A percentile compares a stretch with the other conserved stretches of the same genome.
Conservation (phyloP, 2,888 invertebrate genomes). For the Spisula solida region DNA sequence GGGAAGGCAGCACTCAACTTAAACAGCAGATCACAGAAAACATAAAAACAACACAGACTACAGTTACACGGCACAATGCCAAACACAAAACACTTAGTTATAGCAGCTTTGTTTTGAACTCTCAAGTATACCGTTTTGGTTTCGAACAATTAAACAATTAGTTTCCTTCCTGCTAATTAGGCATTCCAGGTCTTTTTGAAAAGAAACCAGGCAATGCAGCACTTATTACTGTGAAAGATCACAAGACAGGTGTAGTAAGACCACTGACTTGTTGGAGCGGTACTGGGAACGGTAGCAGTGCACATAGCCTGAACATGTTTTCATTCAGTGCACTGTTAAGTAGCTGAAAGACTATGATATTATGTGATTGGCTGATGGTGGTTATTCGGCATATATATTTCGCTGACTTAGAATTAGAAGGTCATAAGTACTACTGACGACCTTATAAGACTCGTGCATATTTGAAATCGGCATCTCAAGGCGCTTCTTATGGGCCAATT, state of each 20-base stretch:
- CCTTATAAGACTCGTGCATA: too few species aligned
- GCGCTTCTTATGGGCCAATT: too few species aligned
- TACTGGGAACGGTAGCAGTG: slow-evolving; percentile 34
- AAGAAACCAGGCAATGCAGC: slow-evolving; percentile 40
- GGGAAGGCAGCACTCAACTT: too few species aligned
- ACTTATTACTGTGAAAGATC: slow-evolving; percentile 35
- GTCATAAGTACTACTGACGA: too few species aligned
- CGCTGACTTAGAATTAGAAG: too few species aligned
- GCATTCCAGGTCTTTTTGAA: slow-evolving; percentile 34
- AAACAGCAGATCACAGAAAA: too few species aligned
- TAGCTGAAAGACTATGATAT: slow-evolving; percentile 37
- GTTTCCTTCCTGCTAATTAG: slow-evolving; percentile 37
- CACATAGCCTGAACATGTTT: neutral
- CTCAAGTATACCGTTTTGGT: neutral
- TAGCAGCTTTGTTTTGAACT: neutral
- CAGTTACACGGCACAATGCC: too few species aligned
- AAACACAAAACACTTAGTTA: too few species aligned
- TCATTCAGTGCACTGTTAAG: neutral
- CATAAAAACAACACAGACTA: too few species aligned
- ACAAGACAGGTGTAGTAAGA: slow-evolving; percentile 23
- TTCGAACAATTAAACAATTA: neutral
- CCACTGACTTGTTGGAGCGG: slow-evolving; percentile 33
- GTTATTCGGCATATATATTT: too few species aligned
- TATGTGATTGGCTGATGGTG: too few species aligned
- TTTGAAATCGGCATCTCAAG: too few species aligned